Percentiles rank a stretch among this genome's conserved stretches.
Evolutionary conservation across 2,113 vertebrate species (phyloP).

Genomic region (Ivindomyrus marchei): DNA sequence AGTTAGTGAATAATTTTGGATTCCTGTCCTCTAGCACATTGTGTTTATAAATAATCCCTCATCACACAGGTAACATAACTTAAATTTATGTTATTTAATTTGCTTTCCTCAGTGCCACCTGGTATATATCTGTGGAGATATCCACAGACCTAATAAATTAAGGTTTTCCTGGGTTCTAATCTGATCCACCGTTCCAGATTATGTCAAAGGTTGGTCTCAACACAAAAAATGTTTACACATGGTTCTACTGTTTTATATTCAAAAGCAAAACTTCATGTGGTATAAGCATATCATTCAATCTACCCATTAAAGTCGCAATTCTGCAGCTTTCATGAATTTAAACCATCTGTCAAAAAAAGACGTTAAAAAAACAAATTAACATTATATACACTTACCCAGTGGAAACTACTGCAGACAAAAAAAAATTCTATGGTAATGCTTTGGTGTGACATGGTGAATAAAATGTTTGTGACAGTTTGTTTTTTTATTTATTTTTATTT

Average conservation of each 20-base stretch:
- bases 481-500: background rate
- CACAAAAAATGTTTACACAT: background rate
- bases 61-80: background rate
- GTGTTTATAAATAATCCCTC: background rate
- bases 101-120: background rate
- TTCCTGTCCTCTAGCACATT: background rate
- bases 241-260: conserved; percentile 4
- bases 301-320: background rate
- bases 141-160: background rate
- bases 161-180: background rate
- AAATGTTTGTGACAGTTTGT: background rate
- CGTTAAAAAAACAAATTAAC: background rate
- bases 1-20: background rate
- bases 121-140: background rate
- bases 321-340: background rate
- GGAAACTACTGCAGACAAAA: background rate
- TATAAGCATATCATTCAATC: background rate
- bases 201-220: background rate
- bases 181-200: background rate
- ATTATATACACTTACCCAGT: conserved; percentile 3
- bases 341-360: background rate
- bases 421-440: background rate
- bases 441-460: background rate
- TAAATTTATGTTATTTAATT: background rate
- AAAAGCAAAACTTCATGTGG: background rate